Percentiles rank a stretch among this genome's conserved stretches.
Evolutionary conservation across 1,140 invertebrate genomes (phyloP).

Genomic region (Diplogasteroides magnus): DNA sequence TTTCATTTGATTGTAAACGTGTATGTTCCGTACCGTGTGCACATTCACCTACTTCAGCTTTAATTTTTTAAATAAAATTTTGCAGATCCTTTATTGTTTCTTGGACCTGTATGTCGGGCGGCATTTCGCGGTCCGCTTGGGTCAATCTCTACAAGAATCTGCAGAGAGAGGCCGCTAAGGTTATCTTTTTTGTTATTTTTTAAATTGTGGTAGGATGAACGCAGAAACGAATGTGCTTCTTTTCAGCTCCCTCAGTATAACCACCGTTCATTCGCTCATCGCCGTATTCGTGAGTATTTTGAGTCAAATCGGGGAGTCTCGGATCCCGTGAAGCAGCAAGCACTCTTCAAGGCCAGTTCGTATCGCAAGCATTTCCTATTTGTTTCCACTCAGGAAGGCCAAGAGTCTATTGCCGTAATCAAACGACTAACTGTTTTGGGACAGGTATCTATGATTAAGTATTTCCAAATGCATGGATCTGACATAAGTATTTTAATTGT

Average conservation of each 20-base stretch:
- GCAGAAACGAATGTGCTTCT: not conserved
- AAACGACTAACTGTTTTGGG: conserved; percentile 36
- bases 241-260: conserved; percentile 45
- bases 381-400: no score
- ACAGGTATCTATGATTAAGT: no score
- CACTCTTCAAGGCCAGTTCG: conserved; percentile 35
- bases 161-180: conserved; percentile 25
- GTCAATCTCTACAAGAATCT: conserved; percentile 36
- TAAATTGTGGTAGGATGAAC: not conserved
- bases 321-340: conserved; percentile 26
- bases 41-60: no score
- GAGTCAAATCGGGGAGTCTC: conserved; percentile 27
- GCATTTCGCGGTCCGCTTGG: conserved; percentile 28
- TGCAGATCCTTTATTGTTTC: no score
- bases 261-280: conserved; percentile 40
- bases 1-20: no score
- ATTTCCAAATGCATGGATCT: no score
- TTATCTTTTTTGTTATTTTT: conserved; percentile 5
- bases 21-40: no score
- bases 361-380: no score
- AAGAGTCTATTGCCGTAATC: conserved; percentile 22
- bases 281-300: conserved; percentile 43
- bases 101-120: conserved; percentile 18
- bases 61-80: no score
- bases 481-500: not conserved